These are phyloP conservation scores for Numida meleagris DNA, from an alignment of 2,113 vertebrate species.

Conservation along the genomic window DNA sequence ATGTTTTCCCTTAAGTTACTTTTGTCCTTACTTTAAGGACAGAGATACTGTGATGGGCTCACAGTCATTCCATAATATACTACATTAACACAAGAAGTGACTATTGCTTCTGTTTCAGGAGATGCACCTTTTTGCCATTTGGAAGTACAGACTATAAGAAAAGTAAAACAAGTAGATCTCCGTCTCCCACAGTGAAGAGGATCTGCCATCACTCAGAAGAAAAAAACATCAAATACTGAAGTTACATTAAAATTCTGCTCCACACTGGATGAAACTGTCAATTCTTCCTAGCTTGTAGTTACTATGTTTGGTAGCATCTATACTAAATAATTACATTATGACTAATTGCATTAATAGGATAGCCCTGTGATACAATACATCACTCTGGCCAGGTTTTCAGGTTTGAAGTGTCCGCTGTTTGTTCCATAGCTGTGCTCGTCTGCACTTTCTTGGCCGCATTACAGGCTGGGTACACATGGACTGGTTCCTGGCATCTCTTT, in stretches of 20 bases:
- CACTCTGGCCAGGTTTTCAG: background rate
- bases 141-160: background rate
- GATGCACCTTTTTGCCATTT: background rate
- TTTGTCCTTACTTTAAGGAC: background rate
- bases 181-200: background rate
- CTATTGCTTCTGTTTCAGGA: background rate
- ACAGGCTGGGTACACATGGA: accelerated
- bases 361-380: background rate
- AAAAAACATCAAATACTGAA: background rate
- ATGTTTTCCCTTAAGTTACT: background rate
- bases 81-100: background rate
- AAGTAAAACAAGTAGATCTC: background rate
- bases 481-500: background rate
- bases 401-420: background rate
- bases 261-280: background rate
- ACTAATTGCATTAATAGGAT: background rate
- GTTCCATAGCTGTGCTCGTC: background rate
- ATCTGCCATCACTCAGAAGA: background rate
- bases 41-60: background rate
- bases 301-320: background rate
- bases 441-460: background rate
- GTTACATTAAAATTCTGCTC: background rate
- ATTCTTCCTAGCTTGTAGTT: background rate
- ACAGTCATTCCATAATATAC: background rate
- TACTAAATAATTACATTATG: background rate